Evolutionary conservation across 2,888 invertebrate species (phyloP).

Genomic region (Hemaris fuciformis): DNA sequence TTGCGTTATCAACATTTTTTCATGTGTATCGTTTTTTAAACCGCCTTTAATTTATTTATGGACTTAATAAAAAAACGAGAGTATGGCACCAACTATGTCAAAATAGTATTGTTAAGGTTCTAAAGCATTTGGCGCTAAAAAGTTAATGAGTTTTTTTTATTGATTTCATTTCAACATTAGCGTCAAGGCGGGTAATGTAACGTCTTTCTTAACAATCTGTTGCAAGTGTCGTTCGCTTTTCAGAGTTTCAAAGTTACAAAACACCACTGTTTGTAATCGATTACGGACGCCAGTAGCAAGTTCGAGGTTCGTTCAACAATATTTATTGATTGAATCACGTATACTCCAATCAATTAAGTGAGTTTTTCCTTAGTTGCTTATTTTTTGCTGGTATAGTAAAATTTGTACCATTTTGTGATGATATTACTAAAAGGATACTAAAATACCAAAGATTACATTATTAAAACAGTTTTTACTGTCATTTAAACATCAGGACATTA

Average conservation of each 20-base stretch:
- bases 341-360: neutral
- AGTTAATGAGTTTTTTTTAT: slow-evolving; percentile 2
- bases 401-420: neutral
- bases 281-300: slow-evolving; percentile 19
- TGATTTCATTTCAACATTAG: slow-evolving; percentile 8
- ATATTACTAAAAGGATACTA: neutral
- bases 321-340: slow-evolving; percentile 1
- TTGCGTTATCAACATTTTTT: too few species aligned
- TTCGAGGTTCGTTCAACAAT: slow-evolving; percentile 1
- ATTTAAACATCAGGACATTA: too few species aligned
- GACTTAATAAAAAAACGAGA: too few species aligned
- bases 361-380: neutral
- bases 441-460: too few species aligned
- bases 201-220: slow-evolving; percentile 27
- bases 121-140: neutral
- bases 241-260: slow-evolving; percentile 24
- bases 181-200: slow-evolving; percentile 21
- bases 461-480: too few species aligned
- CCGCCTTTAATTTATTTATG: too few species aligned
- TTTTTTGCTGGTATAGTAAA: neutral
- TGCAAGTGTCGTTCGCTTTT: slow-evolving; percentile 25
- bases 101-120: neutral
- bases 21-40: too few species aligned
- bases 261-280: slow-evolving; percentile 31
- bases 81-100: too few species aligned